Evolutionary conservation across 1,140 invertebrate genomes (phyloP), one percentile per base, ranked within the genome.

Genomic region (Drosophila takahashii): DNA sequence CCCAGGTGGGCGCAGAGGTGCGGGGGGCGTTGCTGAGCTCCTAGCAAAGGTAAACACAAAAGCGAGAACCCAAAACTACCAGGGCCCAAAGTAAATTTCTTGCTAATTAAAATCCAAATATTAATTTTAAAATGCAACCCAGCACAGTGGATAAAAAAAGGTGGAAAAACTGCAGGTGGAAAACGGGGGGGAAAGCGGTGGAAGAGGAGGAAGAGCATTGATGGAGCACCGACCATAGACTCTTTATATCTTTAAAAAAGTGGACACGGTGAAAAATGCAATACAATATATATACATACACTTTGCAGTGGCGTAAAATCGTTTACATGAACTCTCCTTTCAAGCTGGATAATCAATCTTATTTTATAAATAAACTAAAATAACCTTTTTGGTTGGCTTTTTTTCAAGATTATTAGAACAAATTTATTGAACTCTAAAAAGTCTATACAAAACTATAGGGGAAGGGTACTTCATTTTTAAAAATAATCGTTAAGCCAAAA

Each of bases 31-130:
- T 15, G 48, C 16, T 36, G 51, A 47, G 51, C 67, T 70, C 50
- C 50, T 41, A 70, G 67, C 47, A 65, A 86, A 87, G 85, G 83
- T 72, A 86, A 86, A 86, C 83, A 86, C 76, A 85, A 69, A 75
- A 74, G 70, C 47, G 73, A 78, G 78, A 78, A 44, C 62, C 51
- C 65, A 66, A 69, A 86, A 76, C 81, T 86, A 61, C 78, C 83
- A 81, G 69, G 67, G 60, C 79, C 81, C 83, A 87, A 87, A 89
- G 84, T 79, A 87, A 87, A 83, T 87, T 87, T 87, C 84, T 78
- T 89, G 84, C 84, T 89, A 89, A 89, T 89, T 89, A 89, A 89
- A 89, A 89, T 89, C 84, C 84, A 89, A 89, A 89, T 89, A 89
- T 89, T 89, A 89, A 89, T 84, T 89, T 89, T 80, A 84, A 89